Base-by-base conservation (phyloP, 2,888 invertebrate genomes). In the Orthosia cruda region DNA sequence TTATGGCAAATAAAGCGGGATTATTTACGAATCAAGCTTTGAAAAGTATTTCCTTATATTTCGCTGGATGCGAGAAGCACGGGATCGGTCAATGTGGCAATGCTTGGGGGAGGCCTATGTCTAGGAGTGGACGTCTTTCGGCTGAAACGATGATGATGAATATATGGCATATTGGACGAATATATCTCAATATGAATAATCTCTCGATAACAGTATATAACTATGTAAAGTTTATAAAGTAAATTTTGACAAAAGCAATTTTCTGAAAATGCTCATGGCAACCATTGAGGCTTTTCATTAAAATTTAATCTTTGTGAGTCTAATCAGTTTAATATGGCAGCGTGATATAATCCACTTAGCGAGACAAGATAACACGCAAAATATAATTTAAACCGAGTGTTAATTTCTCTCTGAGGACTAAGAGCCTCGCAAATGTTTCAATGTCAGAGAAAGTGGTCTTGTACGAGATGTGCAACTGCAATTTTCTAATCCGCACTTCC, bases 401-500 rank as follows among this genome's bases (percentile, higher is more conserved):
- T 77, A 74, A 83, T 77, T 80, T 82, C 74, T 74, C 72, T 74
- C 55, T 16, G 68, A 67, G 75, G 67, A 68, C 77, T 73, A 80
- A 84, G 80, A 73, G 74, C 71, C 77, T 80, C 66, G 66, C 58
- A 47, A 77, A 80, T 86, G 87, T 88, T 90, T 91, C 92, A 92
- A 92, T 92, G 92, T 90, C 93, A 93, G 95, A 93, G 95, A 96
- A 95, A 95, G 95, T 94, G 91, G 89, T 86, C 52, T n/a, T 86
- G 87, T 86, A 84, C 88, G 88, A 87, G 89, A 91, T 91, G 91
- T 89, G 91, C 92, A 81, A 84, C 81, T 89, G 90, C 89, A 89
- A 91, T 94, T 94, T 94, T 93, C 94, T 94, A 94, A 93, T 93
- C 89, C 87, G 80, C 88, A 91, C 91, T 91, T 92, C 93, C 92